A percentile compares a stretch with the other conserved stretches of the same genome.
Evolutionary conservation across 2,888 invertebrate genomes (phyloP).

Genomic region (Graphium colonna): DNA sequence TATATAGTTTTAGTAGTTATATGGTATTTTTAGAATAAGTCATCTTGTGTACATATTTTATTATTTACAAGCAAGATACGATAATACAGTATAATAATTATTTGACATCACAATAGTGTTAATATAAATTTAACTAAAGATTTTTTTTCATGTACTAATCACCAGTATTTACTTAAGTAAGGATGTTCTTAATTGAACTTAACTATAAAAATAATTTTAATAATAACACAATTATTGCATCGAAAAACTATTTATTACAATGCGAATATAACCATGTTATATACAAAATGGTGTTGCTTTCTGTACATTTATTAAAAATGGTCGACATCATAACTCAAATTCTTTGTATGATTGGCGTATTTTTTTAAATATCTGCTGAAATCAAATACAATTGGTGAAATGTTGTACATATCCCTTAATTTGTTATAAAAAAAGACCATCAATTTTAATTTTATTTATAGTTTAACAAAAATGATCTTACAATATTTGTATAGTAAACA

Average conservation of each 20-base stretch:
- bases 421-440: neutral
- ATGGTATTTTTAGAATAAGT: too few relatives aligned
- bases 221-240: constrained; percentile 10
- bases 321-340: constrained; percentile 2
- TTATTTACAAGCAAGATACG: too few relatives aligned
- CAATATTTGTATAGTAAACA: too few relatives aligned
- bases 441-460: neutral
- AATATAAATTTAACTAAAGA: too few relatives aligned
- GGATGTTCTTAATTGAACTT: too few relatives aligned
- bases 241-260: constrained; percentile 20
- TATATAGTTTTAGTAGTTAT: too few relatives aligned
- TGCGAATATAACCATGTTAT: constrained; percentile 15
- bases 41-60: neutral
- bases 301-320: constrained; percentile 15
- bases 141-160: too few relatives aligned
- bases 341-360: neutral
- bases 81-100: too few relatives aligned
- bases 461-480: too few relatives aligned
- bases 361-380: neutral
- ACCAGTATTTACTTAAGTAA: too few relatives aligned
- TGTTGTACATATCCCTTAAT: neutral
- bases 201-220: too few relatives aligned
- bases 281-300: constrained; percentile 16
- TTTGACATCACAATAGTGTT: too few relatives aligned
- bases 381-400: neutral